Conservation (phyloP, 2,113 vertebrate genomes). For the Rhinopomastus cyanomelas region DNA sequence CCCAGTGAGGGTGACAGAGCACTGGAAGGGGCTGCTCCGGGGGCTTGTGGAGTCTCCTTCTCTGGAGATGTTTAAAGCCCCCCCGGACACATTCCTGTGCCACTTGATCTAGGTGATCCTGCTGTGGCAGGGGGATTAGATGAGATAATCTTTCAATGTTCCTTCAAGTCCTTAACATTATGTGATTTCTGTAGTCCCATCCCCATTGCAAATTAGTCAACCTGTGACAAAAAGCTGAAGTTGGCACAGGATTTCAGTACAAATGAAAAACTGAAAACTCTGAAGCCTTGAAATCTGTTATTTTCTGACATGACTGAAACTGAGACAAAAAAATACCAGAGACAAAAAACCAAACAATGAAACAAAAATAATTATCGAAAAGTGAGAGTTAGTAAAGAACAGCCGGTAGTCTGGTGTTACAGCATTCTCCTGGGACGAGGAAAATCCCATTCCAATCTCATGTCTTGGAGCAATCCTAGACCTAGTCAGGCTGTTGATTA, state of each 20-base stretch:
- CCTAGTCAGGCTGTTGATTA: not conserved
- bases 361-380: not conserved
- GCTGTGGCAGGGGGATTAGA: too few relatives aligned
- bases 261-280: not conserved
- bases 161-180: too few relatives aligned
- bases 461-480: not conserved
- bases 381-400: not conserved
- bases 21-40: too few relatives aligned
- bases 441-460: not conserved
- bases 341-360: not conserved
- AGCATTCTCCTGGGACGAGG: not conserved
- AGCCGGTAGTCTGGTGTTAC: not conserved
- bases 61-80: too few relatives aligned
- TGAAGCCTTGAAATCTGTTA: not conserved
- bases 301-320: not conserved
- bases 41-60: too few relatives aligned
- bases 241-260: not conserved
- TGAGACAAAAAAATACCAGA: not conserved
- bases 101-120: too few relatives aligned
- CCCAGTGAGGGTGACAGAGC: too few relatives aligned
- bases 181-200: not conserved
- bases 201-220: not conserved
- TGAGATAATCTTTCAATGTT: too few relatives aligned
- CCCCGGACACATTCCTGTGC: too few relatives aligned
- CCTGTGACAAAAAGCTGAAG: not conserved